phyloP scores from a whole-genome alignment of 2,888 invertebrate species.

The Exocentrus adspersus region DNA sequence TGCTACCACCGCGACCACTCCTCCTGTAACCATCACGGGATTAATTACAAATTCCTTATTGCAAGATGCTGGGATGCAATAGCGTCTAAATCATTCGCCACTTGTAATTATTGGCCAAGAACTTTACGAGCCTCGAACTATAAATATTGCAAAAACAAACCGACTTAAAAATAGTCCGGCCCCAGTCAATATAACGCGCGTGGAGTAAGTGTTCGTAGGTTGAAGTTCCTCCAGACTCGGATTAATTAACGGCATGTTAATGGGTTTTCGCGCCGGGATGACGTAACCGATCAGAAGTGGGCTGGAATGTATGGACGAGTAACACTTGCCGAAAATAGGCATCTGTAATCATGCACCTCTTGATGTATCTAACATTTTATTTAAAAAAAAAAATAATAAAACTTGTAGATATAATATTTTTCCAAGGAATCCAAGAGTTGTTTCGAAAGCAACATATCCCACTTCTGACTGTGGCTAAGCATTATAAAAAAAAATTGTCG shows the following conservation, averaged over 20 bases:
- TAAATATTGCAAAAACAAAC: conserved; percentile 12
- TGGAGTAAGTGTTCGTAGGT: background rate
- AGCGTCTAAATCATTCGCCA: conserved; percentile 20
- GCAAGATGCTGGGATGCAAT: no score
- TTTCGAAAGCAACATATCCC: no score
- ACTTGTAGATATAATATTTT: no score
- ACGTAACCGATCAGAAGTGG: conserved; percentile 14
- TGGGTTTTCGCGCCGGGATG: conserved; percentile 2
- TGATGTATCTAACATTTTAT: conserved; percentile 1
- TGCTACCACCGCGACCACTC: background rate
- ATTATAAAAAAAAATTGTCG: no score
- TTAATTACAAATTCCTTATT: conserved; percentile 10
- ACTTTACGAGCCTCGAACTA: conserved; percentile 4
- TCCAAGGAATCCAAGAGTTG: no score
- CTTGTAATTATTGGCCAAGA: conserved; percentile 13
- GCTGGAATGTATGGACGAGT: conserved; percentile 16
- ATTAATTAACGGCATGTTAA: conserved; percentile 10
- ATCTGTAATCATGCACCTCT: no score
- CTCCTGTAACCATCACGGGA: conserved; percentile 1
- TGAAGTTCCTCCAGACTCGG: background rate
- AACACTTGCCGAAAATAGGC: conserved; percentile 9
- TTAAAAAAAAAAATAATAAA: no score
- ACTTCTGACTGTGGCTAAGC: no score
- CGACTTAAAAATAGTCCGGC: conserved; percentile 8
- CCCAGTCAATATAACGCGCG: background rate